Evolutionary conservation across 2,797 vertebrate species (phyloP), one percentile per base, ranked within the genome.

Genomic region (Lateolabrax maculatus): DNA sequence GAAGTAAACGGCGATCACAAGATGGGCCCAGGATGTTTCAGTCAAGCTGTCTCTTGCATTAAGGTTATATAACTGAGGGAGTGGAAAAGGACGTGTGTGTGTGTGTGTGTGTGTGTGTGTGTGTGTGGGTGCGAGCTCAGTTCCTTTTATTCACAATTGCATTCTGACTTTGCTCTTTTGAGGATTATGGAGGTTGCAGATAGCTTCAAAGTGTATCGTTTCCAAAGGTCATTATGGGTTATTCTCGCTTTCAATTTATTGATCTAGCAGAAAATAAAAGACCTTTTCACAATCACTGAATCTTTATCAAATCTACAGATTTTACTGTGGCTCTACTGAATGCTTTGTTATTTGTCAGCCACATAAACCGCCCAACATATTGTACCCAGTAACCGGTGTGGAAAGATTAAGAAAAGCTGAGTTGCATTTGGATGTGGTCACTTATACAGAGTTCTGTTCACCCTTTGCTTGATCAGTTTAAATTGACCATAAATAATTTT

Each of bases 31-130:
- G 85, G 81, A 89, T 80, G 88, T 87, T 86, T 87, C 77, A 87
- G 91, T 92, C 89, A 89, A 92, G 85, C 90, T 93, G 92, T 93
- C 91, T 87, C 44, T 88, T 86, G 83, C 86, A 92, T 93, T 89
- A 88, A 81, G 86, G 87, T 93, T 93, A 93, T 67, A 57, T 92
- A 92, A 92, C 71, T 90, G 90, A 92, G 75, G 77, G 71, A 83
- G 75, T 84, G 82, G 77, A 85, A 88, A 84, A 87, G 77, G 78
- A 84, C 51, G 16, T 81, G 70, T 71, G 44, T 80, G 68, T 86
- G 39, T 83, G 84, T 71, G 71, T 77, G 27, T 69, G 49, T 65
- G 69, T 53, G 41, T 53, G 46, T 51, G 53, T 66, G 46, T 68
- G 21, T 55, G 77, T 75, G 69, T 71, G 85, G 58, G 79, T 83